Percentiles rank a stretch among this genome's conserved stretches.
Evolutionary conservation across 2,113 vertebrate genomes (phyloP).

Genomic region (Clinocottus analis): DNA sequence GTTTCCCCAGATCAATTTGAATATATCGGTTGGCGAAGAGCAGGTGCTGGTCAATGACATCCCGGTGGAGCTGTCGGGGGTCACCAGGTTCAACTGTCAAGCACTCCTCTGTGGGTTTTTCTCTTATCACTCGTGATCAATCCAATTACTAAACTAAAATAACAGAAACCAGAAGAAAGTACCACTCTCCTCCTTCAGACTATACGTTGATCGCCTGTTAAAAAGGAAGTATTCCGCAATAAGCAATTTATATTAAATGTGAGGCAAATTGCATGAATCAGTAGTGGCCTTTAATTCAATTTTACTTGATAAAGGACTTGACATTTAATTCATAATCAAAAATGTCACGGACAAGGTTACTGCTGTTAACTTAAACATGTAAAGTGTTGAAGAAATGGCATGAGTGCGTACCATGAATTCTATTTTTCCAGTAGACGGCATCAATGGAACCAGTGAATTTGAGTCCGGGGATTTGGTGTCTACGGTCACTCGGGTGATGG

Average conservation of each 20-base stretch:
- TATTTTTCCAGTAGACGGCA: conserved; percentile 81
- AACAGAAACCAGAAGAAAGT: not conserved
- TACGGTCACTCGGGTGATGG: conserved; percentile 89
- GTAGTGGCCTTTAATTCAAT: too few species aligned
- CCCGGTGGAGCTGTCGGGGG: conserved; percentile 87
- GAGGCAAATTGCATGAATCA: not conserved
- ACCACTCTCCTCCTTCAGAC: not conserved
- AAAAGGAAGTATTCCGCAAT: not conserved
- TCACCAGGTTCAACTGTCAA: conserved; percentile 89
- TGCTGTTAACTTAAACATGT: not conserved
- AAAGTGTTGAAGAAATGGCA: not conserved
- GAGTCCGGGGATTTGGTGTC: conserved; percentile 83
- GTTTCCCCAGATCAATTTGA: conserved; percentile 77
- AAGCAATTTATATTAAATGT: not conserved
- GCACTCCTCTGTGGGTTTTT: conserved; percentile 88
- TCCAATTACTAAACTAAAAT: not conserved
- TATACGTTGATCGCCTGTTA: not conserved
- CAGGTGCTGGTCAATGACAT: conserved; percentile 91
- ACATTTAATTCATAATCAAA: not conserved
- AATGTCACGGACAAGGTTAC: not conserved
- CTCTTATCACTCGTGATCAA: not conserved
- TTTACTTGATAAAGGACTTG: not conserved
- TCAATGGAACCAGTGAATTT: conserved; percentile 74
- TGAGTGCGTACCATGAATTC: not conserved
- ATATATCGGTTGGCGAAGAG: conserved; percentile 81